Conservation (phyloP, 2,888 invertebrate genomes). For the Notodonta dromedarius region DNA sequence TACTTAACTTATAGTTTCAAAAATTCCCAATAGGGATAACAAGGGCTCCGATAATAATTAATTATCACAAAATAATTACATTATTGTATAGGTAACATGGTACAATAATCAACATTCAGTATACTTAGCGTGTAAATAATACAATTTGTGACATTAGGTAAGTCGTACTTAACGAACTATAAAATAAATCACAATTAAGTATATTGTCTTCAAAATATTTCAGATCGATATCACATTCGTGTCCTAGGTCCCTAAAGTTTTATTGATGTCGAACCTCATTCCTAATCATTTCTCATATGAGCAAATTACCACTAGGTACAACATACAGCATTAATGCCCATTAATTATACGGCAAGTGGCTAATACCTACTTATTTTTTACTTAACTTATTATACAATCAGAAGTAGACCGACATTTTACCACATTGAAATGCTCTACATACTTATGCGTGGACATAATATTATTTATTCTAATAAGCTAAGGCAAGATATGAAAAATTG, state of each 20-base stretch:
- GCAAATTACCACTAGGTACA: too few species aligned
- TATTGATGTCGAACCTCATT: too few species aligned
- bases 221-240: background rate
- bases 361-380: too few species aligned
- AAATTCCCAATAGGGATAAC: conserved; percentile 5
- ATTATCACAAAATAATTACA: background rate
- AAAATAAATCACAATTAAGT: conserved; percentile 3
- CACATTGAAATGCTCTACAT: background rate
- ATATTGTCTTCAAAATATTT: conserved; percentile 1
- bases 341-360: too few species aligned
- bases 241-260: background rate
- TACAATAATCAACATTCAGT: background rate
- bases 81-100: background rate
- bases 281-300: too few species aligned
- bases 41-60: background rate
- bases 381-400: too few species aligned
- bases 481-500: background rate
- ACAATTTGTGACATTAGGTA: background rate
- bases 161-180: background rate
- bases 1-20: background rate
- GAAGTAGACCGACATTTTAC: background rate
- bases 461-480: background rate
- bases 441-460: background rate
- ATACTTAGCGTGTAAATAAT: background rate
- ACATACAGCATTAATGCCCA: too few species aligned